phyloP scores from a whole-genome alignment of 2,113 vertebrate species.

The Etia nguti region DNA sequence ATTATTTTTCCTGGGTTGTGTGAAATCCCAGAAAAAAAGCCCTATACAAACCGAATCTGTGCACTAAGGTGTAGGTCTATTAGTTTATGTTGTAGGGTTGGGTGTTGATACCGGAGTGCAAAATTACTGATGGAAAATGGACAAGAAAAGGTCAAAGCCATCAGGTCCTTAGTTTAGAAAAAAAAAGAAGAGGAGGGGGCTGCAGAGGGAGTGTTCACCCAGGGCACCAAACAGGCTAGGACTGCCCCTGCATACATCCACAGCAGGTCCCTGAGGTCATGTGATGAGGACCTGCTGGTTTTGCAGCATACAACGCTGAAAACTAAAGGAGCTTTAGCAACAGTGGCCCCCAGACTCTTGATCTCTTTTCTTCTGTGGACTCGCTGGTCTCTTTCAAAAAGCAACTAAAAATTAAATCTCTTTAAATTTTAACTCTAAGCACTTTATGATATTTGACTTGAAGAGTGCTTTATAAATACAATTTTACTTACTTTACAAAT shows the following conservation, averaged over 20 bases:
- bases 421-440: neutral
- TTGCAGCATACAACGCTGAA: neutral
- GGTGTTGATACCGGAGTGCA: too few species aligned
- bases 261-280: neutral
- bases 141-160: too few species aligned
- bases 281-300: neutral
- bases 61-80: too few species aligned
- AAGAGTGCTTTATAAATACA: neutral
- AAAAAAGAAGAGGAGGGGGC: too few species aligned
- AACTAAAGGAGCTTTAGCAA: neutral
- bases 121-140: too few species aligned
- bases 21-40: too few species aligned
- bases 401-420: neutral
- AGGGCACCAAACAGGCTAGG: too few species aligned
- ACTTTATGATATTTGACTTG: neutral
- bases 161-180: too few species aligned
- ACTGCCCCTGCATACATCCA: neutral
- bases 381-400: neutral
- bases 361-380: neutral
- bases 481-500: neutral
- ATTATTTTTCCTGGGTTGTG: too few species aligned
- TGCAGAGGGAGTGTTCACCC: too few species aligned
- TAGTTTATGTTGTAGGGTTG: too few species aligned
- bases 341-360: neutral
- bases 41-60: too few species aligned